These are phyloP conservation scores for Gallirallus australis DNA, from an alignment of 2,797 vertebrate genomes.

Conservation along the genomic window DNA sequence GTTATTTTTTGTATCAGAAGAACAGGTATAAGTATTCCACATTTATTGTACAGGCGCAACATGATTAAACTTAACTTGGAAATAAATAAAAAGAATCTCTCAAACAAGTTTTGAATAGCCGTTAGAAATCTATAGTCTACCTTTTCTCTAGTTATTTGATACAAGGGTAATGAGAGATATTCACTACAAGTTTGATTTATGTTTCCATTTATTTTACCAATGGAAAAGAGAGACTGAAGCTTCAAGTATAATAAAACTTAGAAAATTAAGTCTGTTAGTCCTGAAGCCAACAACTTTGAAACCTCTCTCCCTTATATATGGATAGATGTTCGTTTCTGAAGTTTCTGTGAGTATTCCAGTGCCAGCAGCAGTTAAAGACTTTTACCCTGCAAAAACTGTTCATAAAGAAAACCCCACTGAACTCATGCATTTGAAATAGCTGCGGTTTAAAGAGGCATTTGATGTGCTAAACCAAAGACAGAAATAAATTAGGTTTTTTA, in stretches of 20 bases:
- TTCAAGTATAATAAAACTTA: conserved; percentile 11
- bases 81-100: not conserved
- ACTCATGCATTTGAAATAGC: not conserved
- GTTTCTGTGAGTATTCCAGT: not conserved
- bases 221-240: not conserved
- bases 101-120: conserved; percentile 7
- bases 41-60: not conserved
- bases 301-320: not conserved
- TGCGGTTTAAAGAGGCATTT: not conserved
- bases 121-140: conserved; percentile 1
- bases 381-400: not conserved
- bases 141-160: not conserved
- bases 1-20: not conserved
- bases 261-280: not conserved
- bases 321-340: not conserved
- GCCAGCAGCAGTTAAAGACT: not conserved
- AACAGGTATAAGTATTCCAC: not conserved
- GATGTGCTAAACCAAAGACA: not conserved
- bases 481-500: not conserved
- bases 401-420: not conserved
- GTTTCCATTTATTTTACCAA: conserved; percentile 14
- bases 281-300: not conserved
- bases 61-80: not conserved
- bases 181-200: conserved; percentile 22
- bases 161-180: not conserved